Conservation (phyloP, 2,113 vertebrate genomes). For the Fulmarus glacialis region DNA sequence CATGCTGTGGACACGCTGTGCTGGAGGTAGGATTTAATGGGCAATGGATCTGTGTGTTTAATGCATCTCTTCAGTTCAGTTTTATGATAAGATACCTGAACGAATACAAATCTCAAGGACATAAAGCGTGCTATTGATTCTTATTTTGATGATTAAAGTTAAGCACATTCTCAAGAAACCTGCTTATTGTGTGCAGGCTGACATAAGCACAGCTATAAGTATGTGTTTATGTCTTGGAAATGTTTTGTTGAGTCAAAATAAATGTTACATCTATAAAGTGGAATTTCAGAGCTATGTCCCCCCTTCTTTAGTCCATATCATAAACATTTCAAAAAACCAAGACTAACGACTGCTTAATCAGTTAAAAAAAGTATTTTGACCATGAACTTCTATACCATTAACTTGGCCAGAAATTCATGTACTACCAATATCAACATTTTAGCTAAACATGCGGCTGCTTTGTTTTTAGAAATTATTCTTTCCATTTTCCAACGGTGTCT, state of each 20-base stretch:
- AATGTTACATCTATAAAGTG: not conserved
- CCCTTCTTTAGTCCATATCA: not conserved
- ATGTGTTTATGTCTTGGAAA: not conserved
- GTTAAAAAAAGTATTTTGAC: not conserved
- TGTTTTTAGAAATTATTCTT: not conserved
- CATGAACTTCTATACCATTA: not conserved
- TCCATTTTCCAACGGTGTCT: not conserved
- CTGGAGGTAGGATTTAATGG: not conserved
- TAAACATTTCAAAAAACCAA: not conserved
- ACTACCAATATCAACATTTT: not conserved
- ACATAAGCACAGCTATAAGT: not conserved
- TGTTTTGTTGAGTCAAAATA: not conserved
- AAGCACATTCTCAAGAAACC: not conserved
- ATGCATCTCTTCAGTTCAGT: not conserved
- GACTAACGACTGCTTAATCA: not conserved
- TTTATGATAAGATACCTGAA: not conserved
- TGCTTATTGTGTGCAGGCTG: not conserved
- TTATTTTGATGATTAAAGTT: not conserved
- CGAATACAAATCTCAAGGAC: accelerated
- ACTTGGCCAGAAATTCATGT: not conserved
- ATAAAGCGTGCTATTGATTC: not conserved
- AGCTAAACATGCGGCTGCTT: not conserved
- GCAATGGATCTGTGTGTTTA: not conserved
- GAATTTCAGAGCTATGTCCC: not conserved
- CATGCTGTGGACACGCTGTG: not conserved